phyloP scores from a whole-genome alignment of 1,140 invertebrate genomes.

The Centruroides sculpturatus region DNA sequence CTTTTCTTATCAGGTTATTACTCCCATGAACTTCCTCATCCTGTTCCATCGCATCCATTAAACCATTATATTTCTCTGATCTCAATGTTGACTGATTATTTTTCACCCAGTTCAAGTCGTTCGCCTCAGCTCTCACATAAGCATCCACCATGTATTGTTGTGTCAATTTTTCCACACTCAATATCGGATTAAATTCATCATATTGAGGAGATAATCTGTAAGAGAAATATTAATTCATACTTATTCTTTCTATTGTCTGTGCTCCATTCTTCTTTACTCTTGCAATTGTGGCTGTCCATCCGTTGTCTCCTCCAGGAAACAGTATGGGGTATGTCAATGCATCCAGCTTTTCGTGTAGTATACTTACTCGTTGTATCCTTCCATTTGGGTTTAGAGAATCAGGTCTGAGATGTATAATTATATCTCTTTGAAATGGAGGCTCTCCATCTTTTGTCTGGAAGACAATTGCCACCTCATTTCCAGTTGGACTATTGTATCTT shows the following conservation, averaged over 20 bases:
- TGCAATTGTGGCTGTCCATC: constrained; percentile 4
- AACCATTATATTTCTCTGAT: constrained; percentile 5
- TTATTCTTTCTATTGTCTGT: constrained; percentile 3
- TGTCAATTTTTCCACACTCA: constrained; percentile 15
- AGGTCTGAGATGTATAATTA: not conserved
- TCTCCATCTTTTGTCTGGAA: not conserved
- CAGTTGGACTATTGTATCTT: not conserved
- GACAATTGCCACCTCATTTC: not conserved
- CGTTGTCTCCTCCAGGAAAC: constrained; percentile 15
- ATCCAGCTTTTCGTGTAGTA: too few species aligned
- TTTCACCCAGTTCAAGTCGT: constrained; percentile 3
- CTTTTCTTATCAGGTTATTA: not conserved
- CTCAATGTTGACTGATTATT: constrained; percentile 9
- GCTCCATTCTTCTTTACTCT: not conserved
- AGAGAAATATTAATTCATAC: not conserved
- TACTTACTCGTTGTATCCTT: too few species aligned
- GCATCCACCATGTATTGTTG: constrained; percentile 19
- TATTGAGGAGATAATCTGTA: not conserved
- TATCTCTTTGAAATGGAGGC: not conserved
- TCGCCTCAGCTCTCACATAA: too few species aligned
- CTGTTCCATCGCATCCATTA: constrained; percentile 4
- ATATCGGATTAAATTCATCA: constrained; percentile 19
- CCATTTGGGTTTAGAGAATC: not conserved
- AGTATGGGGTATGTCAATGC: constrained; percentile 17
- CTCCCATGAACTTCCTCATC: not conserved